Conservation (phyloP, 2,888 invertebrate species). For the Malachius bipustulatus region DNA sequence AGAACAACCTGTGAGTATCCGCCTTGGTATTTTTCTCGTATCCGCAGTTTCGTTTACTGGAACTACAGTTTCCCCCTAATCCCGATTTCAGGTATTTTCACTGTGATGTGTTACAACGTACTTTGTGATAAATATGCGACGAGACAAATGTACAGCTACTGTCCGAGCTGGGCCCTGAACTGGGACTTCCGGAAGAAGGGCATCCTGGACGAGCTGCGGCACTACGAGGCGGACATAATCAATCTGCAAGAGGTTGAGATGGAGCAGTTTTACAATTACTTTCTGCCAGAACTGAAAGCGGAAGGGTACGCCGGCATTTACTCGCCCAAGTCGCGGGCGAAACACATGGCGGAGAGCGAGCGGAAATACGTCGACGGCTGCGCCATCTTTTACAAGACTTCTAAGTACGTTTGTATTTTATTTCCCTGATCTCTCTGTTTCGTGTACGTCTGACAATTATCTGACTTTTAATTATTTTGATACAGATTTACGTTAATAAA, state of each 20-base stretch:
- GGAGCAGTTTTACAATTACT: conserved; percentile 95
- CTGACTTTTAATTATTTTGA: neutral
- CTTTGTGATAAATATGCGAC: conserved; percentile 99
- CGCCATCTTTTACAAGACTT: conserved; percentile 92
- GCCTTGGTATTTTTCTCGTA: neutral
- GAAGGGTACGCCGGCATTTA: conserved; percentile 93
- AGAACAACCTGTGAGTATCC: conserved; percentile 77
- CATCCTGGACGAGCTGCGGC: conserved; percentile 91
- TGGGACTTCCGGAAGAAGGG: conserved; percentile 99
- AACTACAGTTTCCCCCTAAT: too few species aligned
- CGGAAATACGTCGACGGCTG: conserved; percentile 98
- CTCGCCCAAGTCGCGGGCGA: conserved; percentile 94
- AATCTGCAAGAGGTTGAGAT: conserved; percentile 96
- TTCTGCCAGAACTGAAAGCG: conserved; percentile 84
- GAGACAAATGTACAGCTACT: conserved; percentile 97
- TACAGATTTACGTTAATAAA: conserved; percentile 84
- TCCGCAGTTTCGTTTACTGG: too few species aligned
- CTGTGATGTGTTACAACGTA: conserved; percentile 99
- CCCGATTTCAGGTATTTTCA: conserved; percentile 76
- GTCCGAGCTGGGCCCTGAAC: conserved; percentile 96
- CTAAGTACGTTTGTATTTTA: conserved; percentile 55
- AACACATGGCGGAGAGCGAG: conserved; percentile 95
- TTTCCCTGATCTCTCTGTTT: neutral
- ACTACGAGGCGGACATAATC: conserved; percentile 95
- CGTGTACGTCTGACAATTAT: neutral